A percentile compares a stretch with the other conserved stretches of the same genome.
These are phyloP conservation scores for Lanistes nyassanus DNA, from an alignment of 1,140 invertebrate genomes.

Conservation along the genomic window DNA sequence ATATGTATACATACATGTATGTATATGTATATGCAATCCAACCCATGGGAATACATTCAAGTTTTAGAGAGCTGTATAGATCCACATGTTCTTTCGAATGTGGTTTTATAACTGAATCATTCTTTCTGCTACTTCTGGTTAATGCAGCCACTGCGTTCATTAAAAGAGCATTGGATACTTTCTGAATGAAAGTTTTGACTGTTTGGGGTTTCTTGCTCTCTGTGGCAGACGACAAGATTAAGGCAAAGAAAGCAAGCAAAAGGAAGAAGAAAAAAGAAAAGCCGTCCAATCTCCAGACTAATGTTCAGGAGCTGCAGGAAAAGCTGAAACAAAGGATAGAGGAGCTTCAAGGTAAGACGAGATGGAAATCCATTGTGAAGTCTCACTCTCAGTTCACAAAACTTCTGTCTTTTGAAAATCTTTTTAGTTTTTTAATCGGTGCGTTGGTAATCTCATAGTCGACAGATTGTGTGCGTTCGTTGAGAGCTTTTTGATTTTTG, in stretches of 20 bases:
- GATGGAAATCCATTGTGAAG: not conserved
- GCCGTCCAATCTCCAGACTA: conserved; percentile 10
- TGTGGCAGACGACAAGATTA: conserved; percentile 38
- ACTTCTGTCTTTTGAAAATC: not conserved
- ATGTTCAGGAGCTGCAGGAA: conserved; percentile 43
- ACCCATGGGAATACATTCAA: too few species aligned
- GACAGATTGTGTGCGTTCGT: too few species aligned
- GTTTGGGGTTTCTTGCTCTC: not conserved
- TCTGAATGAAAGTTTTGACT: too few species aligned
- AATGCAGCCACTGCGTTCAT: too few species aligned
- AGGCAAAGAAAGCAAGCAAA: conserved; percentile 25
- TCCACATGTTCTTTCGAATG: too few species aligned
- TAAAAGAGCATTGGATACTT: too few species aligned
- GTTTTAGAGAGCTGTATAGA: too few species aligned
- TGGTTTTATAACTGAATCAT: too few species aligned
- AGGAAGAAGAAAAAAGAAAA: conserved; percentile 35
- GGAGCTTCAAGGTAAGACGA: conserved; percentile 47
- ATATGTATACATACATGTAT: too few species aligned
- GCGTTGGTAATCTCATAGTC: too few species aligned
- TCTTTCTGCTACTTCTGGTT: too few species aligned
- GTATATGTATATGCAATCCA: too few species aligned
- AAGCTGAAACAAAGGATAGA: conserved; percentile 47
- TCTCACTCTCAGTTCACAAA: not conserved
- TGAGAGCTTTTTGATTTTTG: not conserved
- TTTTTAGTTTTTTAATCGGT: not conserved